Evolutionary conservation across 2,797 vertebrate genomes (phyloP).

Genomic region (Podarcis siculus): DNA sequence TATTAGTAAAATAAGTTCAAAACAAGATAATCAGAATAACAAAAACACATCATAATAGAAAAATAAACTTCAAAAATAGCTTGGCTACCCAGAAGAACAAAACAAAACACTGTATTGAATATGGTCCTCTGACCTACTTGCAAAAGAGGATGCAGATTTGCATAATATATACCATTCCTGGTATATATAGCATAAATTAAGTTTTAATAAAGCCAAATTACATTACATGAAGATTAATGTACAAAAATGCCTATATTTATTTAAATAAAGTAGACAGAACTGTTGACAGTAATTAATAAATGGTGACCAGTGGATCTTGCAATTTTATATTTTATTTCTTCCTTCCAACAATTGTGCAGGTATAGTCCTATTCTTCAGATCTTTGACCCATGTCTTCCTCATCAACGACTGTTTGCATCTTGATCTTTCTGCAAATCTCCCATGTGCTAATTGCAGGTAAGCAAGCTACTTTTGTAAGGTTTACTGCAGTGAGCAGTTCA

Average conservation of each 20-base stretch:
- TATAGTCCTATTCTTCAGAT: background rate
- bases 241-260: background rate
- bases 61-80: no score
- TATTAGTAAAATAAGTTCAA: no score
- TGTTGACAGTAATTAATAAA: background rate
- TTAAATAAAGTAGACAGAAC: background rate
- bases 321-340: background rate
- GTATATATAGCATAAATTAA: no score
- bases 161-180: no score
- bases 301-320: background rate
- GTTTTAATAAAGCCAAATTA: background rate
- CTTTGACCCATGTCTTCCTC: background rate
- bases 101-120: no score
- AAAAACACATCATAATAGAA: no score
- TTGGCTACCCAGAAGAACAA: no score
- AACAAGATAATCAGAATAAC: no score
- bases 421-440: slow-evolving; percentile 14
- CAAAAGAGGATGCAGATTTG: no score
- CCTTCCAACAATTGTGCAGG: no score
- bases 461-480: background rate
- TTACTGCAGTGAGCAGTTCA: background rate
- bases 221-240: background rate
- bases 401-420: background rate
- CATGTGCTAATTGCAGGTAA: slow-evolving; percentile 4
- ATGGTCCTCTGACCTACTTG: no score